Evolutionary conservation across 2,797 vertebrate genomes (phyloP).

Genomic region (Tangara arthus): DNA sequence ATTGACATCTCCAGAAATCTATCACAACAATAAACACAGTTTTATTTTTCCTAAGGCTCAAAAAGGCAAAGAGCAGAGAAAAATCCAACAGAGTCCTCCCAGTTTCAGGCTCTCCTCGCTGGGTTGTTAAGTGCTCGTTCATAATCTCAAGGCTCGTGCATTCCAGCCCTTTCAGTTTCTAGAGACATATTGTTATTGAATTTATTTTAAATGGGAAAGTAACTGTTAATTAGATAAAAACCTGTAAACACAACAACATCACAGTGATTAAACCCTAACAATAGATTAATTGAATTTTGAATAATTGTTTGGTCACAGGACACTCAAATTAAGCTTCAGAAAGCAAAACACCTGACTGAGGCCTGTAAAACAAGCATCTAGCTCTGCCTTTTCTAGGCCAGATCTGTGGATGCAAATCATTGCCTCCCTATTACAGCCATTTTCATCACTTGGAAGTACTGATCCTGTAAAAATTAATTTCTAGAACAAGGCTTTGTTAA

Average conservation of each 20-base stretch:
- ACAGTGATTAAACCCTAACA: background rate
- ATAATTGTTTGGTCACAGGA: background rate
- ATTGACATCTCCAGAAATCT: background rate
- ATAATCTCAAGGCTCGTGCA: background rate
- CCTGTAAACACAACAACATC: background rate
- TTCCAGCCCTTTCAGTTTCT: background rate
- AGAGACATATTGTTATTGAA: background rate
- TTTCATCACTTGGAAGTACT: background rate
- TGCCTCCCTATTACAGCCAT: background rate
- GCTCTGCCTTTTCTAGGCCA: background rate
- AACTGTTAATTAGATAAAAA: background rate
- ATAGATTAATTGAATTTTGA: background rate
- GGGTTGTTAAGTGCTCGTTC: background rate
- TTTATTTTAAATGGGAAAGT: background rate
- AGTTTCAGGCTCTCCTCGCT: background rate
- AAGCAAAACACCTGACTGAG: background rate
- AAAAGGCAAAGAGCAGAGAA: background rate
- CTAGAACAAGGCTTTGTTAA: background rate
- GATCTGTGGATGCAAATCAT: background rate
- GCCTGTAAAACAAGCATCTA: background rate
- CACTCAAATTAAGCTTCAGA: background rate
- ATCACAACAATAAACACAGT: background rate
- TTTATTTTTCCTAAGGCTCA: background rate
- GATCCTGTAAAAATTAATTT: background rate
- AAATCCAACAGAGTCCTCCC: background rate